Percentiles rank a stretch among this genome's conserved stretches.
Evolutionary conservation across 2,113 vertebrate species (phyloP).

Genomic region (Falcunculus frontatus): DNA sequence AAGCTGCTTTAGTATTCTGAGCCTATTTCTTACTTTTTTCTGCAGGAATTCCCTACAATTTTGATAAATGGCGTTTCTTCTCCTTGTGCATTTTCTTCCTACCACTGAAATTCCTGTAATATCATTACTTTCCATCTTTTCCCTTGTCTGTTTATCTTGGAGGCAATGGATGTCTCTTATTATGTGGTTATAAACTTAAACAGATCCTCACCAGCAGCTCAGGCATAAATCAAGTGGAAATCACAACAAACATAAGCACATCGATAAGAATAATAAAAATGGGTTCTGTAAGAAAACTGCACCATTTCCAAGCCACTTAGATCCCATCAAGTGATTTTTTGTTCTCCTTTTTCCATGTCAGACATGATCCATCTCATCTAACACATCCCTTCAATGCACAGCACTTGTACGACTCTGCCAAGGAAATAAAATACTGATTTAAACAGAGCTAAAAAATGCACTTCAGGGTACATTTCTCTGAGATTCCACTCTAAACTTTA

Average conservation of each 20-base stretch:
- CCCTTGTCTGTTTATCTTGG: background rate
- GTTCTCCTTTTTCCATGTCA: background rate
- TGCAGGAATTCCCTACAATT: background rate
- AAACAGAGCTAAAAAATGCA: background rate
- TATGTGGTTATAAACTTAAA: background rate
- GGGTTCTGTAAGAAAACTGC: background rate
- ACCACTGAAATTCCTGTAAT: background rate
- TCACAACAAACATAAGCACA: background rate
- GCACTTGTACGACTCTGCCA: background rate
- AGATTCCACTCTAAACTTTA: background rate
- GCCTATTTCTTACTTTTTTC: background rate
- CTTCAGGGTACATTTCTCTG: background rate
- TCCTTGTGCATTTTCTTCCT: background rate
- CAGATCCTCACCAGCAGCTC: background rate
- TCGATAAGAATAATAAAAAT: conserved; percentile 5
- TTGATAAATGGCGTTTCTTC: background rate
- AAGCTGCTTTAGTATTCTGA: background rate
- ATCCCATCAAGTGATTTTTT: background rate
- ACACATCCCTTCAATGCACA: background rate
- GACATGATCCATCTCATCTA: background rate
- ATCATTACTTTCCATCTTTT: background rate
- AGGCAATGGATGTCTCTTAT: background rate
- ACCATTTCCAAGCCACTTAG: background rate
- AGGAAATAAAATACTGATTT: background rate
- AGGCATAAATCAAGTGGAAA: background rate